These are phyloP conservation scores for Plusia festucae DNA, from an alignment of 2,888 invertebrate genomes.

Conservation along the genomic window DNA sequence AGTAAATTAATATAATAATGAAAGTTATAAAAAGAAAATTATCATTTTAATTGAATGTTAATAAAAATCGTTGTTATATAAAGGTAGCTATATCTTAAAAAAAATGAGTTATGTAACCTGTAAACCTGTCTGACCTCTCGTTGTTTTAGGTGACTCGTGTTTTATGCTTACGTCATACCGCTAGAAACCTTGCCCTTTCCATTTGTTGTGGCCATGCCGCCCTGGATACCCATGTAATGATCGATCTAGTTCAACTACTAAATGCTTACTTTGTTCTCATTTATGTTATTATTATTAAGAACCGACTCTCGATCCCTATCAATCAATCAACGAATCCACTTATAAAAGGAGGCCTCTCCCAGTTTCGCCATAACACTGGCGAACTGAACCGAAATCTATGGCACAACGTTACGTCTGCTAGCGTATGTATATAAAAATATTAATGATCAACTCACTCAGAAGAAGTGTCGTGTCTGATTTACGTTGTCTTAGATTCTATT, in stretches of 20 bases:
- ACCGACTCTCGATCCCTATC: neutral
- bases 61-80: too few species aligned
- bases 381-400: neutral
- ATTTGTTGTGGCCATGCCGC: slow-evolving; percentile 28
- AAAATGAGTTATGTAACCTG: neutral
- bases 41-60: neutral
- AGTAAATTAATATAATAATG: neutral
- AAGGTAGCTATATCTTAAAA: too few species aligned
- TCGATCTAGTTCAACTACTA: slow-evolving; percentile 17
- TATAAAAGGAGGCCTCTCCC: neutral
- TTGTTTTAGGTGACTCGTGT: slow-evolving; percentile 31
- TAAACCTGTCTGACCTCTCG: slow-evolving; percentile 27
- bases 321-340: neutral
- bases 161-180: slow-evolving; percentile 50
- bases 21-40: neutral
- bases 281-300: too few species aligned
- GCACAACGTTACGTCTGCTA: neutral
- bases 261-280: neutral
- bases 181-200: slow-evolving; percentile 55
- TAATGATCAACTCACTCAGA: neutral
- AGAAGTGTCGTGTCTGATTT: neutral
- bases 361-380: neutral
- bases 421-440: neutral
- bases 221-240: slow-evolving; percentile 23
- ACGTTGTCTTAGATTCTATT: neutral